Evolutionary conservation across 2,113 vertebrate genomes (phyloP), one percentile per base, ranked within the genome.

Genomic region (Arothron firmamentum): DNA sequence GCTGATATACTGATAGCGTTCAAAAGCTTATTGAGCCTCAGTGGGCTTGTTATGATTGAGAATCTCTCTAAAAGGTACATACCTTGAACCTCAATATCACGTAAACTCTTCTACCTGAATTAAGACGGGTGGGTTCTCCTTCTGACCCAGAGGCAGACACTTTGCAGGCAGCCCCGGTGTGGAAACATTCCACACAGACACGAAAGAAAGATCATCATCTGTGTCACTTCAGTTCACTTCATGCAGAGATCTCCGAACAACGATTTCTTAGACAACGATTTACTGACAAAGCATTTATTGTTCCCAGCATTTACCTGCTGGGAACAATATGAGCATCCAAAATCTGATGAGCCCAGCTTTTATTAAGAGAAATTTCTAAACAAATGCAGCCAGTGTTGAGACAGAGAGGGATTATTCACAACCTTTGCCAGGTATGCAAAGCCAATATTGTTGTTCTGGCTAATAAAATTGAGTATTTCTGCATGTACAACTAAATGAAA

Each of bases 121-220:
- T 16, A 34, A 70, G 52, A 74, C 47, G 56, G 65, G 50, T 3
- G 5, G 62, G 55, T 55, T 56, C 59, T 84, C 54, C 38, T 61
- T 85, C 62, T 73, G 70, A 84, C 80, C 79, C 25, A 5, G 25
- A 28, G 25, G 25, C 25, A 28, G 2, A 28, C 25, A 28, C 25
- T 4, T 28, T 79, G 63, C 42, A 88, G 79, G 79, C 79, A 78
- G 69, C 52, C 81, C 66, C 72, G 70, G 66, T 85, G 78, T 76
- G 74, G 62, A 75, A 62, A 49, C 79, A 86, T 87, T 88, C 81
- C 77, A 56, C 52, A 59, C 50, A 60, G 63, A 73, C 49, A 81
- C 70, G 80, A 87, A 89, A 87, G 81, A 50, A 20, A 28, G 52
- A 18, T 60, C 66, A 70, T 78, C 85, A 78, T 78, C 31, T 5